Percentiles rank a stretch among this genome's conserved stretches.
These are phyloP conservation scores for Axea sp. DNA, from an alignment of 2,888 invertebrate genomes.

Conservation along the genomic window DNA sequence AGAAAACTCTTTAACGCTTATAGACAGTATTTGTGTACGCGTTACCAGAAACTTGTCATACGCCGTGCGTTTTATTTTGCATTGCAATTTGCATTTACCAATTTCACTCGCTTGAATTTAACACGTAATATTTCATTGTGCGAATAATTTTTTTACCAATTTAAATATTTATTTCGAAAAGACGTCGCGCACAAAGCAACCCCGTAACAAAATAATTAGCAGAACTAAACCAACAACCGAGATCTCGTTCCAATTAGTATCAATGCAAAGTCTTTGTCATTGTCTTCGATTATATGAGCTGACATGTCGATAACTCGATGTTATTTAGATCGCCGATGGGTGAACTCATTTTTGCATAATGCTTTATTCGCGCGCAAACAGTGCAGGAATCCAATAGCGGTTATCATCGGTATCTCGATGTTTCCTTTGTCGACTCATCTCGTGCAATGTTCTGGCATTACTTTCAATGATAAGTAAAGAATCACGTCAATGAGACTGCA, in stretches of 20 bases:
- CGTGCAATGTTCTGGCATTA: conserved; percentile 51
- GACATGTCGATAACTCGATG: conserved; percentile 43
- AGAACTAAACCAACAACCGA: conserved; percentile 21
- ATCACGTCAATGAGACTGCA: conserved; percentile 57
- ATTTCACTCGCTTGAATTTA: no score
- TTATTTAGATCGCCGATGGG: conserved; percentile 45
- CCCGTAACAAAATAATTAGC: conserved; percentile 39
- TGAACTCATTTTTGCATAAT: conserved; percentile 52
- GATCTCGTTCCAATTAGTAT: conserved; percentile 47
- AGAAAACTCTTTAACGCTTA: no score
- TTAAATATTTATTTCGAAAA: no score
- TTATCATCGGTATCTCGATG: conserved; percentile 52
- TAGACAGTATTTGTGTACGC: no score
- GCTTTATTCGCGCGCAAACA: conserved; percentile 51
- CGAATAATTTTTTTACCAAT: no score
- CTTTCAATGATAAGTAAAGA: conserved; percentile 58
- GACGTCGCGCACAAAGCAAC: no score
- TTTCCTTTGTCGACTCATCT: conserved; percentile 54
- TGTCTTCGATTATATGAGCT: conserved; percentile 38
- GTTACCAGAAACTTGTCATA: no score
- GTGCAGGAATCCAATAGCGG: conserved; percentile 31
- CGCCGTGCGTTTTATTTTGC: no score
- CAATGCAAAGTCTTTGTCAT: conserved; percentile 47
- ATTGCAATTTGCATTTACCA: no score
- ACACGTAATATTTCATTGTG: no score